Percentiles rank a stretch among this genome's conserved stretches.
These are phyloP conservation scores for Stomorhina lunata DNA, from an alignment of 2,888 invertebrate genomes.

Conservation along the genomic window DNA sequence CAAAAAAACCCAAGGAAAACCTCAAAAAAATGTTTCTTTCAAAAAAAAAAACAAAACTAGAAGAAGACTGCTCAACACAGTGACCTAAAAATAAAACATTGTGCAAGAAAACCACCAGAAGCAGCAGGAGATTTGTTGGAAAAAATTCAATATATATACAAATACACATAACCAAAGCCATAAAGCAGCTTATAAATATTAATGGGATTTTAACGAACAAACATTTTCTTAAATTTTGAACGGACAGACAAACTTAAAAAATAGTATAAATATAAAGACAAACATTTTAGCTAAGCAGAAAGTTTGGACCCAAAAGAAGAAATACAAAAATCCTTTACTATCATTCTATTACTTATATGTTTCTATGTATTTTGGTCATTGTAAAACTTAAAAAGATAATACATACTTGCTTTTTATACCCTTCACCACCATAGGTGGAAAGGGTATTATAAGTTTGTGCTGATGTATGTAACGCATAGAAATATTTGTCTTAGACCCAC, in stretches of 20 bases:
- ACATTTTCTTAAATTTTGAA: constrained; percentile 26
- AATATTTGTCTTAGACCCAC: no score
- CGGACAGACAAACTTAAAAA: neutral
- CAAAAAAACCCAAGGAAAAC: neutral
- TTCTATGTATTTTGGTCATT: no score
- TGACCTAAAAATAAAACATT: constrained; percentile 19
- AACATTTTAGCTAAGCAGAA: neutral
- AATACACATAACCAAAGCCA: no score
- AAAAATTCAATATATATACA: neutral
- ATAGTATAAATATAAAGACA: neutral
- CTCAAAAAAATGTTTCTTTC: neutral
- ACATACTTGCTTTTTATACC: no score
- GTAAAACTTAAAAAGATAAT: constrained; percentile 12
- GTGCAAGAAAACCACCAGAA: neutral
- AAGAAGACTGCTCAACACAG: neutral
- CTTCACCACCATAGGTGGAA: no score
- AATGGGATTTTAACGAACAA: constrained; percentile 67
- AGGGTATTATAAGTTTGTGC: no score
- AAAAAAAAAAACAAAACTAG: neutral
- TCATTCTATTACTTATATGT: no score
- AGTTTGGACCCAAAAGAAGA: no score
- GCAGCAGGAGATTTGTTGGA: neutral
- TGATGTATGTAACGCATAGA: no score
- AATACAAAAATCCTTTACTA: no score
- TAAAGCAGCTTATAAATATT: constrained; percentile 66